Base-by-base conservation (phyloP, 1,140 invertebrate species). In the Drosophila teissieri region DNA sequence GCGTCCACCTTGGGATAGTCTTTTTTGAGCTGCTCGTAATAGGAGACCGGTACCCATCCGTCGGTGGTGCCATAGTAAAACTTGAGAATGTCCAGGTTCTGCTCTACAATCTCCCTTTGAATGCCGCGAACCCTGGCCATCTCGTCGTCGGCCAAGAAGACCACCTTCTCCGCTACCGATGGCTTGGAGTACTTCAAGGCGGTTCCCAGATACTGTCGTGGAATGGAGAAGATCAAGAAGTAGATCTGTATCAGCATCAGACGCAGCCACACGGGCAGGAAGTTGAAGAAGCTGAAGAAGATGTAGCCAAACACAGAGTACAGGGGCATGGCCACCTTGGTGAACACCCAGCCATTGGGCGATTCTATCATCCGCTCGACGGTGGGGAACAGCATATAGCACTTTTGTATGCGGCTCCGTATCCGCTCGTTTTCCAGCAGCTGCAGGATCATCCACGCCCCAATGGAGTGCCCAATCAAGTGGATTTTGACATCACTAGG, bases 381-480 rank as follows among this genome's bases (percentile, higher is more conserved):
- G 0, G 97, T 96, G 5, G 97, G 97, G 93, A 97, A 98, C 0
- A 98, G 81, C 46, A 98, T 91, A 89, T 95, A 97, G 83, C 93
- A 93, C 77, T 94, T 94, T 7, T 89, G 83, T 36, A 95, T 81
- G 73, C 91, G 93, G 11, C 91, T 65, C 14, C 91, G 92, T 34
- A 95, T 92, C 19, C 91, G 74, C 27, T 92, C 73, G 48, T 95
- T 85, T 74, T 96, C 94, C 4, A 98, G 78, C 17, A 97, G 80
- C 75, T 97, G 95, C n/a, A 97, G 86, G 63, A 94, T 94, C 69
- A 97, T 95, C 94, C 97, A 97, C 68, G 94, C 93, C 1, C 97
- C 97, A 80, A 98, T 96, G 0, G 97, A 98, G 93, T 98, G 97
- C 1, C 96, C 97, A 73, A 98, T 94, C 0, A 97, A 78, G 92